phyloP scores from a whole-genome alignment of 2,888 invertebrate species.

The Cephonodes hylas region DNA sequence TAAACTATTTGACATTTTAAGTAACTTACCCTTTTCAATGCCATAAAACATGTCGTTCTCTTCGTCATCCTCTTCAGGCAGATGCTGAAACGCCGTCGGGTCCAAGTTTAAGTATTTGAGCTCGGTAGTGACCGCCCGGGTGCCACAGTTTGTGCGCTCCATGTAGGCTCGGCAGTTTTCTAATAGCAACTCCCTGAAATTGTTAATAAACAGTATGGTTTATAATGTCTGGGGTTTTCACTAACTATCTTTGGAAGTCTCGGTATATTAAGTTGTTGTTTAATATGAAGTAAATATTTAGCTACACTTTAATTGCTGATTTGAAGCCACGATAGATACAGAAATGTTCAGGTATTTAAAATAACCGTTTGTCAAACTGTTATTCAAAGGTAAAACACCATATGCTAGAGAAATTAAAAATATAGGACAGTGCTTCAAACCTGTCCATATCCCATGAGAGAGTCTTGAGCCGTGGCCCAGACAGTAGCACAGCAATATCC shows the following conservation, averaged over 20 bases:
- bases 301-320: no score
- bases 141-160: constrained; percentile 75
- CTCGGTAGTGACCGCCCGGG: constrained; percentile 85
- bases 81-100: constrained; percentile 84
- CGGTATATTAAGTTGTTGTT: no score
- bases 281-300: no score
- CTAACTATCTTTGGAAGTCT: no score
- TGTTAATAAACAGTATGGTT: not conserved
- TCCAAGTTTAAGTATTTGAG: constrained; percentile 88
- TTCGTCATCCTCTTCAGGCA: constrained; percentile 81
- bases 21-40: constrained; percentile 82
- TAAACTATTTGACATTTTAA: no score
- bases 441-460: constrained; percentile 85
- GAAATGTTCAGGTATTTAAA: no score
- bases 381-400: not conserved
- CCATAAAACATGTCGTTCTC: constrained; percentile 80
- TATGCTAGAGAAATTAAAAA: not conserved
- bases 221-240: no score
- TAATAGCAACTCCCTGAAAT: constrained; percentile 52
- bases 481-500: constrained; percentile 86
- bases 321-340: no score
- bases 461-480: constrained; percentile 86
- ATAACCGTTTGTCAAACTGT: not conserved
- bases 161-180: constrained; percentile 66
- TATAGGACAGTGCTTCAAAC: constrained; percentile 32